These are phyloP conservation scores for Melanerpes formicivorus DNA, from an alignment of 2,113 vertebrate species.

Conservation along the genomic window DNA sequence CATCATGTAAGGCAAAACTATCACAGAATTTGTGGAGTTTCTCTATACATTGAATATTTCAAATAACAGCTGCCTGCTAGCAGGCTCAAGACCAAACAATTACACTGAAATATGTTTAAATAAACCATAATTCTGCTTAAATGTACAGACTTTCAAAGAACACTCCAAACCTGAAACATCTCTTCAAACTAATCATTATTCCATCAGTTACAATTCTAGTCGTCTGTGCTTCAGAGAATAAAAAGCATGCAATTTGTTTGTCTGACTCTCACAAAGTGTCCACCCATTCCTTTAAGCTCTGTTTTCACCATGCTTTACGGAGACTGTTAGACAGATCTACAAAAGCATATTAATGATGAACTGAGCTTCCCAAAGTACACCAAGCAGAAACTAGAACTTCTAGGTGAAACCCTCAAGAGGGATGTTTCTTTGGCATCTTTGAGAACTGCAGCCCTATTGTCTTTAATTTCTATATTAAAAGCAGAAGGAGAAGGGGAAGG, in stretches of 20 bases:
- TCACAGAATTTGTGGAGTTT: not conserved
- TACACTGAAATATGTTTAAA: not conserved
- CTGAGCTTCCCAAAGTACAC: not conserved
- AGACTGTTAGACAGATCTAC: not conserved
- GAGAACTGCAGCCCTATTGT: not conserved
- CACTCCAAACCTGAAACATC: not conserved
- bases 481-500: slow-evolving; percentile 1
- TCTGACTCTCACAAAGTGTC: slow-evolving; percentile 27
- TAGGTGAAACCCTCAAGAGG: not conserved
- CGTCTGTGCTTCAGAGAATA: not conserved
- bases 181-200: slow-evolving; percentile 46
- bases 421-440: not conserved
- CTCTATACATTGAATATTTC: not conserved
- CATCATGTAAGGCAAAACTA: not conserved
- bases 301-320: not conserved
- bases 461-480: slow-evolving; percentile 34
- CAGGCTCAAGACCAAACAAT: not conserved
- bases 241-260: slow-evolving; percentile 43
- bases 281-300: slow-evolving; percentile 31
- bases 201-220: slow-evolving; percentile 8
- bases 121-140: not conserved
- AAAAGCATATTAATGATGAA: not conserved
- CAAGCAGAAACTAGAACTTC: not conserved
- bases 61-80: not conserved
- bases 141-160: not conserved